Evolutionary conservation across 2,113 vertebrate species (phyloP).

Genomic region (Tiliqua scincoides): DNA sequence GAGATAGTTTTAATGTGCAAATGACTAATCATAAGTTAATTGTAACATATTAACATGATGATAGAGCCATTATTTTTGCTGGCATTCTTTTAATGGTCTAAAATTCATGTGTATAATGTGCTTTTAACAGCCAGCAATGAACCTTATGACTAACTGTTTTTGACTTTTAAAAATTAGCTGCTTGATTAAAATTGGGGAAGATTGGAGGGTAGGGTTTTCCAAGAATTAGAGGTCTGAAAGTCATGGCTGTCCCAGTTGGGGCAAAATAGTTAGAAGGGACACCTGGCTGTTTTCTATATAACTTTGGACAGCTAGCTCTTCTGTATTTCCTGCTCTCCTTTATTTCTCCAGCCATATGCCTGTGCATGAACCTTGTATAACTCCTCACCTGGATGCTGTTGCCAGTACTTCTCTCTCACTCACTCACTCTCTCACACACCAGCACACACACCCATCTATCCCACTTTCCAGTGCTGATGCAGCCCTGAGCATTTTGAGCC

Average conservation of each 20-base stretch:
- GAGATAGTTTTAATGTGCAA: neutral
- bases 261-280: neutral
- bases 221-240: neutral
- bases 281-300: neutral
- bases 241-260: neutral
- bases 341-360: neutral
- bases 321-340: neutral
- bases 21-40: slow-evolving; percentile 18
- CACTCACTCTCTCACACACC: too few species aligned
- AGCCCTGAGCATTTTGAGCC: too few species aligned
- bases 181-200: neutral
- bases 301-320: neutral
- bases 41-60: slow-evolving; percentile 2
- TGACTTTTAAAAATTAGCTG: neutral
- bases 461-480: too few species aligned
- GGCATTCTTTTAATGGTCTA: neutral
- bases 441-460: too few species aligned
- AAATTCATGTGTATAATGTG: neutral
- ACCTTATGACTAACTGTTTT: neutral
- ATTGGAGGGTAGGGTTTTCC: neutral
- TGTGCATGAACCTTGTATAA: neutral
- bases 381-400: neutral
- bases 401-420: too few species aligned
- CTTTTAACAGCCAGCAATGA: neutral
- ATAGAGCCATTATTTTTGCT: neutral